Conservation (phyloP, 92 coral and sea anemone genomes). For the Epizoanthus fatuus region DNA sequence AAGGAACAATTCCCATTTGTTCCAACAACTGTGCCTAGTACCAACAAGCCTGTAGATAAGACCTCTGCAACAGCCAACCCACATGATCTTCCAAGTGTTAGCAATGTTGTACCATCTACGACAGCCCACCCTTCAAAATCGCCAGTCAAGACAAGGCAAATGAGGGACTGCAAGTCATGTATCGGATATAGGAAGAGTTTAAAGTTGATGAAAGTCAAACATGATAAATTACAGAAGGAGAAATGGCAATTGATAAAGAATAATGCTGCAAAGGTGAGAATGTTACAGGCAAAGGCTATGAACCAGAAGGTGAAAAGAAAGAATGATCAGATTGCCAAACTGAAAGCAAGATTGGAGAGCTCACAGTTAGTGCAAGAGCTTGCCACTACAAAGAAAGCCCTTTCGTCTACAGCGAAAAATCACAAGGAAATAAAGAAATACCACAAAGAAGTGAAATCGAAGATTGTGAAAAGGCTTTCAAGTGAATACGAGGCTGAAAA, state of each 20-base stretch:
- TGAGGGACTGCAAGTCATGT: not conserved
- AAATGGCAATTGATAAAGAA: not conserved
- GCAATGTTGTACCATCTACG: constrained; percentile 1
- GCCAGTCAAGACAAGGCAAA: not conserved
- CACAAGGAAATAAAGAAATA: not conserved
- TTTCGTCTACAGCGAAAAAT: not conserved
- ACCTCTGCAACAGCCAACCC: not conserved
- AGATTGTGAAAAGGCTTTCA: not conserved
- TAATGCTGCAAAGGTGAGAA: not conserved
- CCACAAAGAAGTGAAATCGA: not conserved
- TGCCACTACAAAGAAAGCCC: constrained; percentile 9
- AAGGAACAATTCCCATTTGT: too few relatives aligned
- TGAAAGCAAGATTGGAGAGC: not conserved
- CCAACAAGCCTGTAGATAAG: not conserved
- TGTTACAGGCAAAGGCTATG: not conserved
- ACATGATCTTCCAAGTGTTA: not conserved
- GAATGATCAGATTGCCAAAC: not conserved
- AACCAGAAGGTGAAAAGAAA: not conserved
- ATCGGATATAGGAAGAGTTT: not conserved
- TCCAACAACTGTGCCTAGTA: not conserved
- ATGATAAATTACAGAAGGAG: not conserved
- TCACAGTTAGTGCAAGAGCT: not conserved
- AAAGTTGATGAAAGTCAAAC: not conserved
- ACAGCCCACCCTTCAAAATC: not conserved
- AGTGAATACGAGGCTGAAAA: not conserved